These are phyloP conservation scores for Drosophila bifasciata DNA, from an alignment of 1,140 invertebrate genomes.

Conservation along the genomic window DNA sequence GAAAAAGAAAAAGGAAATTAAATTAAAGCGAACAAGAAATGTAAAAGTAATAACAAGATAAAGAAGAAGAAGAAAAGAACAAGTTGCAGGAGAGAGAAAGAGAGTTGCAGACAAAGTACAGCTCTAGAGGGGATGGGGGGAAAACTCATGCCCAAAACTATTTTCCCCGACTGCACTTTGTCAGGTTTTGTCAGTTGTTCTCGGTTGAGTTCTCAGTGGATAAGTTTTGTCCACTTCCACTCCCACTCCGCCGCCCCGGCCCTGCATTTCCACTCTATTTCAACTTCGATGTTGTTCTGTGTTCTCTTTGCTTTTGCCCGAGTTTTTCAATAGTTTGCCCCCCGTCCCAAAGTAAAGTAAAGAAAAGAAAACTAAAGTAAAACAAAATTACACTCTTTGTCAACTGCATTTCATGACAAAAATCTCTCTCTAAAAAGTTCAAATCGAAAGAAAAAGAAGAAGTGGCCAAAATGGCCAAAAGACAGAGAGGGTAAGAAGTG, in stretches of 20 bases:
- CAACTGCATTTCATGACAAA: conserved; percentile 59
- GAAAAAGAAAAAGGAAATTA: conserved; percentile 11
- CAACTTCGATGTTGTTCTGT: conserved; percentile 12
- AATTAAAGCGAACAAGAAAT: conserved; percentile 31
- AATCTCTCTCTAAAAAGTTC: conserved; percentile 53
- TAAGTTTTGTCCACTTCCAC: conserved; percentile 44
- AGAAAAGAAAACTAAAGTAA: not conserved
- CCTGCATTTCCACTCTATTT: conserved; percentile 9
- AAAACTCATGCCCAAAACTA: conserved; percentile 26
- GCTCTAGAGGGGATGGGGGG: too few species aligned
- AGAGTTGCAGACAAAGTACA: not conserved
- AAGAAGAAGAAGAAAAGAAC: not conserved
- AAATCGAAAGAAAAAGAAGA: conserved; percentile 34
- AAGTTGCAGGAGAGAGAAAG: conserved; percentile 8
- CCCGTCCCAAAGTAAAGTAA: too few species aligned
- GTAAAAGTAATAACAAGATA: conserved; percentile 2
- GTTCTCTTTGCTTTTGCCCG: conserved; percentile 16
- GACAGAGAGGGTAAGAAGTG: not conserved
- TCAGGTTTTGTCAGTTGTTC: conserved; percentile 69
- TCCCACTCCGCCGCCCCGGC: too few species aligned
- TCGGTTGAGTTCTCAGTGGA: conserved; percentile 47
- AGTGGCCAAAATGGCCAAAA: not conserved
- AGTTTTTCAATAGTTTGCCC: conserved; percentile 31
- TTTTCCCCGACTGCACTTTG: conserved; percentile 62
- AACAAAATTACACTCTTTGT: conserved; percentile 70